phyloP scores from a whole-genome alignment of 2,113 vertebrate species.

The Peromyscus leucopus region DNA sequence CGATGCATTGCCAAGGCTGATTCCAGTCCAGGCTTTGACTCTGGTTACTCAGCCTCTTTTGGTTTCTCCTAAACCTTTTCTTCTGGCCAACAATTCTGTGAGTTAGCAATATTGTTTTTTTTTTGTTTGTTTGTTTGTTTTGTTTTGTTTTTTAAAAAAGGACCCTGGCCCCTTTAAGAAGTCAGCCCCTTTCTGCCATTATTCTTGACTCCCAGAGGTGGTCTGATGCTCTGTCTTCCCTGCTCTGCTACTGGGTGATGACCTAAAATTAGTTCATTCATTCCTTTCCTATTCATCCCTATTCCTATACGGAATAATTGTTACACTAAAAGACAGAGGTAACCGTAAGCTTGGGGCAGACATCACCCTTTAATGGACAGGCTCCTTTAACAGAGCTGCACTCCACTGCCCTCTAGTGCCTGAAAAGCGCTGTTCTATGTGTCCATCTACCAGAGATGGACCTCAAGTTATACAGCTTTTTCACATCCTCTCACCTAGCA shows the following conservation, averaged over 20 bases:
- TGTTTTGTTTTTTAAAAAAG: too few relatives aligned
- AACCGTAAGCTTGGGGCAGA: not conserved
- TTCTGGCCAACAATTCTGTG: conserved; percentile 30
- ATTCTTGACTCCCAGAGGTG: not conserved
- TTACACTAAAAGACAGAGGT: not conserved
- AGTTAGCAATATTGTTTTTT: not conserved
- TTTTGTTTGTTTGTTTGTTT: too few relatives aligned
- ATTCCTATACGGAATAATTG: too few relatives aligned
- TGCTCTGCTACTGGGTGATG: not conserved
- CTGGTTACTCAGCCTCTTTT: not conserved
- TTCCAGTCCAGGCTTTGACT: not conserved
- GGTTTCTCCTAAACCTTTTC: conserved; percentile 29
- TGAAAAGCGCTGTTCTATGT: not conserved
- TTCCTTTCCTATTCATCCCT: too few relatives aligned
- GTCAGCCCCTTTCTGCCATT: not conserved
- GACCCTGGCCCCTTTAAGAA: not conserved
- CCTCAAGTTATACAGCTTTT: not conserved
- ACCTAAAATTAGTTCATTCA: not conserved
- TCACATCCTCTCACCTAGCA: not conserved
- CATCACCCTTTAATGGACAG: not conserved
- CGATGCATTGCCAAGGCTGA: not conserved
- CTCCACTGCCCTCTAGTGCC: not conserved
- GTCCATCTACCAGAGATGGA: not conserved
- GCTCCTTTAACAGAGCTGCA: not conserved
- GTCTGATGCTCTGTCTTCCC: not conserved